Evolutionary conservation across 2,888 invertebrate genomes (phyloP), one percentile per base, ranked within the genome.

Genomic region (Pediacus dermestoides): DNA sequence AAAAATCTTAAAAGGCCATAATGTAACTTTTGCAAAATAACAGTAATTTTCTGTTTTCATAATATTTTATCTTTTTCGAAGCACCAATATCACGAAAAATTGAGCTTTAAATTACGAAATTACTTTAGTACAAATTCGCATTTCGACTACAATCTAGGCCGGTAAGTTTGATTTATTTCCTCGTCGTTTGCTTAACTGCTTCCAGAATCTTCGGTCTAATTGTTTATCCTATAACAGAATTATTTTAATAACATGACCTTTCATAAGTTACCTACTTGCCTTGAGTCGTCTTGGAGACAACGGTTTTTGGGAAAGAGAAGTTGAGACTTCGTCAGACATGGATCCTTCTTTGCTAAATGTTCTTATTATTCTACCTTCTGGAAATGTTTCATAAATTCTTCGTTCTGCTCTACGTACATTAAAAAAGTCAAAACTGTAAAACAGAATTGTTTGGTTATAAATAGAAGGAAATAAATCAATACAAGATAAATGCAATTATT

Each of bases 121-220:
- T 18, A 33, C 18, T 13, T 30, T 22, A 1, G 14, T 3, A 21
- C 16, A 30, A 23, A 11, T 14, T 9, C 11, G 23, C 16, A 33
- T n/a, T 28, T 35, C 23, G 10, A 21, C 21, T 16, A 15, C 18
- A 15, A 16, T 22, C 40, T 60, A 61, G 60, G 59, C 60, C 53
- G 60, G 52, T 37, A 41, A 28, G 49, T 57, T 55, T 35, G 55
- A 51, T 51, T 56, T 57, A 41, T 57, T 57, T 56, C 47, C 61
- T 31, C 81, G 79, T 67, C 85, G 76, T 73, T 80, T 81, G 53
- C 80, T 81, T 57, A 86, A 76, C 67, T 86, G 85, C 70, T 84
- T 85, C 85, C 85, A 85, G 66, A 86, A 83, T 60, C 85, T 74
- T 65, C 83, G 79, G 66, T 86, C 85, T 66, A 85, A 70, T 62